Conservation (phyloP, 2,888 invertebrate species). For the Latrodectus elegans region DNA sequence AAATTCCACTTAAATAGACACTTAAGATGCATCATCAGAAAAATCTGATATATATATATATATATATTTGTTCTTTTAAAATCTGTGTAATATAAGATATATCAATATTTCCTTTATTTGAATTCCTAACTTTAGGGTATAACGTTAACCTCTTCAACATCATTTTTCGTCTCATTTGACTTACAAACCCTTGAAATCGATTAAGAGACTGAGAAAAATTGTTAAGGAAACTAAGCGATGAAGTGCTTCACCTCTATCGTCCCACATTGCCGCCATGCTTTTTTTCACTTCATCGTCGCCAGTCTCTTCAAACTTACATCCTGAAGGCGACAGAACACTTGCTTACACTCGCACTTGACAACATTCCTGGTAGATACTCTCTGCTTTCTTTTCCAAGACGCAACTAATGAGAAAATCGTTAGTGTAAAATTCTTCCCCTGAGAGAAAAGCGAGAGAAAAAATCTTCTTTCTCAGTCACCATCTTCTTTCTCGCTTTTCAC, state of each 20-base stretch:
- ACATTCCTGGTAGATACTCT: neutral
- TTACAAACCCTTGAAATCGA: neutral
- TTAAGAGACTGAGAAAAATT: neutral
- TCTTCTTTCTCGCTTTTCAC: neutral
- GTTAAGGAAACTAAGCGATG: neutral
- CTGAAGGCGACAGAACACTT: conserved; percentile 39
- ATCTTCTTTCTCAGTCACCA: too few relatives aligned
- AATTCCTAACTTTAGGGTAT: too few relatives aligned
- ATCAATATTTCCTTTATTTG: too few relatives aligned
- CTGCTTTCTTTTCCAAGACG: neutral
- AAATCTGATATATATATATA: too few relatives aligned
- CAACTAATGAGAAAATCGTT: conserved; percentile 57
- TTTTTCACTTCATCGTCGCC: neutral
- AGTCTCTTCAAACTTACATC: neutral
- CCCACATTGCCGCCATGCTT: neutral
- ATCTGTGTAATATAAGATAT: too few relatives aligned
- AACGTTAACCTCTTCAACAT: too few relatives aligned
- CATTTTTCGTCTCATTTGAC: neutral
- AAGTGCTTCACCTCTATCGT: neutral
- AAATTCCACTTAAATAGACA: too few relatives aligned
- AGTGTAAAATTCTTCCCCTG: conserved; percentile 26
- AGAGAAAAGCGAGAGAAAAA: too few relatives aligned
- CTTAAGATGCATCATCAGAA: too few relatives aligned
- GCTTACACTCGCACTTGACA: conserved; percentile 32
- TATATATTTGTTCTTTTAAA: too few relatives aligned